These are phyloP conservation scores for Phymanthus crucifer DNA, from an alignment of 92 coral and sea anemone genomes.

Conservation along the genomic window DNA sequence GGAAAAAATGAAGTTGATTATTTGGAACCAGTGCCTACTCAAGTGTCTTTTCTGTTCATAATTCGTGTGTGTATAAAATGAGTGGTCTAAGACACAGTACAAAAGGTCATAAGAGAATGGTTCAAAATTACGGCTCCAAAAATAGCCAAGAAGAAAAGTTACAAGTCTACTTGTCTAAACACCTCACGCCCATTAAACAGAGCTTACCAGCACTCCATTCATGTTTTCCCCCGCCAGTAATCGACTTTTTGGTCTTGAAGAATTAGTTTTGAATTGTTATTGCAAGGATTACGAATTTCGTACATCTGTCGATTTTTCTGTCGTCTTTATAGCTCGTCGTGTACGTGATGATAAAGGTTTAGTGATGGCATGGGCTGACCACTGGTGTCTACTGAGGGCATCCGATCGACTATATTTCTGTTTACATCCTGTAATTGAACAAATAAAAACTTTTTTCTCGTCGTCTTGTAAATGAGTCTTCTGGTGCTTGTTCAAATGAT, in stretches of 20 bases:
- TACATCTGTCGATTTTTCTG: constrained; percentile 9
- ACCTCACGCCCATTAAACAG: constrained; percentile 27
- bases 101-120: background rate
- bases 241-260: background rate
- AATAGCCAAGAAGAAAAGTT: constrained; percentile 11
- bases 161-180: constrained; percentile 8
- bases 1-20: no score
- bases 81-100: background rate
- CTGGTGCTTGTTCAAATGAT: constrained; percentile 84
- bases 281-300: background rate
- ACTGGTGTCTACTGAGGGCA: constrained; percentile 80
- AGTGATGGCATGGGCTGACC: constrained; percentile 73
- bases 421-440: constrained; percentile 75
- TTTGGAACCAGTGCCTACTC: no score
- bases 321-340: background rate
- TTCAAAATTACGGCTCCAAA: no score
- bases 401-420: constrained; percentile 93
- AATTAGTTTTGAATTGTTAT: background rate
- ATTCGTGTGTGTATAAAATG: background rate
- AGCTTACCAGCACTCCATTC: background rate
- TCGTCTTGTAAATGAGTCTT: constrained; percentile 85
- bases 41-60: background rate
- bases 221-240: background rate
- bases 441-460: constrained; percentile 74
- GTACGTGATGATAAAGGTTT: constrained; percentile 36